Conservation (phyloP, 2,113 vertebrate genomes). For the Sinocyclocheilus anophthalmus region DNA sequence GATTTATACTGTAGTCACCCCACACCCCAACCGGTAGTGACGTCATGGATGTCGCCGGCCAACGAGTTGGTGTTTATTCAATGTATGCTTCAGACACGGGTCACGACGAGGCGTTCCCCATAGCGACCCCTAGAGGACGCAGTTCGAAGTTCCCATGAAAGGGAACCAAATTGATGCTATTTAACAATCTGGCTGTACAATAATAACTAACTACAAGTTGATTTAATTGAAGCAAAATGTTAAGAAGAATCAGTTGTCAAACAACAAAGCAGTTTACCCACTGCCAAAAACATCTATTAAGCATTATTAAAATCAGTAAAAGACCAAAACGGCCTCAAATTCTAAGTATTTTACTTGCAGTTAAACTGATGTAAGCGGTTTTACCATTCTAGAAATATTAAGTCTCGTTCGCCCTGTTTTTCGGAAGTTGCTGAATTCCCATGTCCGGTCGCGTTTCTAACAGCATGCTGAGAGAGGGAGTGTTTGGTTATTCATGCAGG, state of each 20-base stretch:
- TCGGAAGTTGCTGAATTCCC: slow-evolving; percentile 8
- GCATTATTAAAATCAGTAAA: slow-evolving; percentile 5
- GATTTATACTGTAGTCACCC: too few species aligned
- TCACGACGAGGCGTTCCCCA: too few species aligned
- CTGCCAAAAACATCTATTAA: not conserved
- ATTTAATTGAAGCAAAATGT: not conserved
- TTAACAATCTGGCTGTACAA: not conserved
- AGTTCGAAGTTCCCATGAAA: too few species aligned
- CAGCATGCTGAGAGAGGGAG: slow-evolving; percentile 27
- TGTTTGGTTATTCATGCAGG: slow-evolving; percentile 31
- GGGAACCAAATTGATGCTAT: not conserved
- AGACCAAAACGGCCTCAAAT: not conserved
- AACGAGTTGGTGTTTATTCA: too few species aligned
- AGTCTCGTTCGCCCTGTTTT: not conserved
- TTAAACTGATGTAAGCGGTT: slow-evolving; percentile 21
- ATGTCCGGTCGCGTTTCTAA: not conserved
- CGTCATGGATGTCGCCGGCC: too few species aligned
- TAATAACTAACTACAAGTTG: not conserved
- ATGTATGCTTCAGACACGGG: too few species aligned
- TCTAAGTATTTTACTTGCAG: not conserved
- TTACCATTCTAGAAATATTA: not conserved
- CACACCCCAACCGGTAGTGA: too few species aligned
- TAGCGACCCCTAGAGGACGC: too few species aligned
- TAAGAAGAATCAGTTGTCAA: slow-evolving; percentile 15
- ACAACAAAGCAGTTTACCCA: slow-evolving; percentile 24